Conservation (phyloP, 2,113 vertebrate genomes). For the Melanotaenia duboulayi region DNA sequence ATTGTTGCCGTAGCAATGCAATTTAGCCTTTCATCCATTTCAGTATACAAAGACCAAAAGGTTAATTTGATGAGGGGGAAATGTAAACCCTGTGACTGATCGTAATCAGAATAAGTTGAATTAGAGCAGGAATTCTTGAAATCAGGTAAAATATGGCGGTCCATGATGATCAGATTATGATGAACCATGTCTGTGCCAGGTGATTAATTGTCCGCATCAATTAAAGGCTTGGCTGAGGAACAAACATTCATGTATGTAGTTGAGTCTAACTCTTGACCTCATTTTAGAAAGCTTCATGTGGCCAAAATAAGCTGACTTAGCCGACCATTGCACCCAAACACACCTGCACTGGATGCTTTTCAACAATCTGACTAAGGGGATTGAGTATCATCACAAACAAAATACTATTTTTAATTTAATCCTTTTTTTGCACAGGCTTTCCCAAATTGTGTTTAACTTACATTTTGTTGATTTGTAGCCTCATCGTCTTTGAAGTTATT, state of each 20-base stretch:
- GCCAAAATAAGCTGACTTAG: background rate
- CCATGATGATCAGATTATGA: conserved; percentile 43
- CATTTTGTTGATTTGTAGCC: background rate
- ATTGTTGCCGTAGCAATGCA: background rate
- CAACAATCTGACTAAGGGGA: background rate
- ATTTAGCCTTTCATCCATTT: conserved; percentile 10
- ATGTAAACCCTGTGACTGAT: conserved; percentile 54
- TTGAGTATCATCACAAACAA: background rate
- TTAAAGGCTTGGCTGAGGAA: conserved; percentile 13
- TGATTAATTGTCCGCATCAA: conserved; percentile 3
- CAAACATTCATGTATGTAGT: conserved; percentile 11
- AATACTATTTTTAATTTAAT: background rate
- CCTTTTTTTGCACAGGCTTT: background rate
- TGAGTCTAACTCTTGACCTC: background rate
- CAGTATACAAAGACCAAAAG: conserved; percentile 8
- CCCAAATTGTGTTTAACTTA: background rate
- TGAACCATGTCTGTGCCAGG: conserved; percentile 24
- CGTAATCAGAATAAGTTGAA: conserved; percentile 29
- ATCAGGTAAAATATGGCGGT: conserved; percentile 37
- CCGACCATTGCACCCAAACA: background rate
- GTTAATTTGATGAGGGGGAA: conserved; percentile 47
- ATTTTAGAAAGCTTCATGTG: background rate
- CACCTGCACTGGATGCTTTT: background rate
- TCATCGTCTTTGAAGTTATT: background rate
- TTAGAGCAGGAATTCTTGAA: conserved; percentile 20